These are phyloP conservation scores for Idaea straminata DNA, from an alignment of 2,888 invertebrate genomes.

Conservation along the genomic window DNA sequence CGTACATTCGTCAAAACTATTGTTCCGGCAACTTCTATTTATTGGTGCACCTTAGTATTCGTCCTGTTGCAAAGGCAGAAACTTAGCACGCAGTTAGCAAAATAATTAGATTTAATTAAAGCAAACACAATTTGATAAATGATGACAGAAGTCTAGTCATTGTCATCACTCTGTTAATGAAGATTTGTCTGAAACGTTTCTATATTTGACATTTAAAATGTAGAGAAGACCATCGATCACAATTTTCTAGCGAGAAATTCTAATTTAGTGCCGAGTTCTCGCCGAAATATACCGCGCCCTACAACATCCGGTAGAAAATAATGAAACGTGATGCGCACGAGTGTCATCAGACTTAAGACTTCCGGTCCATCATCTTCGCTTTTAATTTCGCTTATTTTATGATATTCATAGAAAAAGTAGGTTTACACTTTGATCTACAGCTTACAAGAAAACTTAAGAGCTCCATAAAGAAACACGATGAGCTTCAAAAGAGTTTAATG, in stretches of 20 bases:
- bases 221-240: slow-evolving; percentile 52
- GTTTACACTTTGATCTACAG: slow-evolving; percentile 50
- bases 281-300: slow-evolving; percentile 49
- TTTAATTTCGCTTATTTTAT: slow-evolving; percentile 45
- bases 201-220: slow-evolving; percentile 34
- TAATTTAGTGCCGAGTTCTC: slow-evolving; percentile 55
- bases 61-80: slow-evolving; percentile 2
- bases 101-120: not conserved
- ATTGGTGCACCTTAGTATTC: slow-evolving; percentile 13
- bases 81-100: not conserved
- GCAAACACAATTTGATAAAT: slow-evolving; percentile 15
- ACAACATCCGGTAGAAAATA: slow-evolving; percentile 51
- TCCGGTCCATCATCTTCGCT: slow-evolving; percentile 54
- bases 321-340: slow-evolving; percentile 42
- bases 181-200: slow-evolving; percentile 31
- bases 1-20: slow-evolving; percentile 53
- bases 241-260: slow-evolving; percentile 45
- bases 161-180: slow-evolving; percentile 37
- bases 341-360: slow-evolving; percentile 49
- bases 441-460: slow-evolving; percentile 17
- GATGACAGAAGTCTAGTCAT: slow-evolving; percentile 25
- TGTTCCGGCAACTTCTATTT: slow-evolving; percentile 34
- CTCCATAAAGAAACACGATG: slow-evolving; percentile 23
- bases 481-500: slow-evolving; percentile 12
- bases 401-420: slow-evolving; percentile 44